Percentiles rank a stretch among this genome's conserved stretches.
Evolutionary conservation across 2,888 invertebrate genomes (phyloP).

Genomic region (Macrophya alboannulata): DNA sequence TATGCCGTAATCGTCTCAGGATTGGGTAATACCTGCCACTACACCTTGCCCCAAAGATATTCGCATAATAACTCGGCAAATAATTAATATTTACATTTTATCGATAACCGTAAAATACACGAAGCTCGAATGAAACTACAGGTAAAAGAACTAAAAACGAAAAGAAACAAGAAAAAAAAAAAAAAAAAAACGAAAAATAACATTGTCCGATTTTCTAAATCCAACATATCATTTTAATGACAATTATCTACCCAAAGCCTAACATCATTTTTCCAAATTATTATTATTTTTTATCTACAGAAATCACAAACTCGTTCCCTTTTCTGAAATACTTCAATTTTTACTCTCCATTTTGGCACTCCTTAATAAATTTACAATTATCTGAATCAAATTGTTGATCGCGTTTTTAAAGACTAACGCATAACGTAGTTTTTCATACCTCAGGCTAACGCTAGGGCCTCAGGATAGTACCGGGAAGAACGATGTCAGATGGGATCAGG

Average conservation of each 20-base stretch:
- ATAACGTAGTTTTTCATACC: not conserved
- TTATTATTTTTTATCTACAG: not conserved
- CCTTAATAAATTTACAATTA: not conserved
- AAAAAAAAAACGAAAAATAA: not conserved
- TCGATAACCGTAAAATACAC: not conserved
- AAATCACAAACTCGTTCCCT: not conserved
- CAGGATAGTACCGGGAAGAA: conserved; percentile 71
- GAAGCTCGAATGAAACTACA: conserved; percentile 42
- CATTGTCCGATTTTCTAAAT: not conserved
- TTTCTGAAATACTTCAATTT: not conserved
- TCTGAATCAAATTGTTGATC: not conserved
- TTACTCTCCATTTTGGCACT: not conserved
- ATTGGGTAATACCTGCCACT: conserved; percentile 71
- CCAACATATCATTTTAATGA: not conserved
- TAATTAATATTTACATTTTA: conserved; percentile 35
- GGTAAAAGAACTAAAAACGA: not conserved
- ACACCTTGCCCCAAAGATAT: conserved; percentile 3
- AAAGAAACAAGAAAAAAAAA: not conserved
- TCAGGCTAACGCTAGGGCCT: conserved; percentile 71
- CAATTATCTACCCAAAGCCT: not conserved
- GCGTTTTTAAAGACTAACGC: not conserved
- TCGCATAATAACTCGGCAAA: conserved; percentile 14
- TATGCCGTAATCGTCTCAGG: conserved; percentile 78
- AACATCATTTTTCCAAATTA: not conserved
- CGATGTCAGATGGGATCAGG: conserved; percentile 79